These are phyloP conservation scores for Sarcophaga rosellei DNA, from an alignment of 2,888 invertebrate genomes.

Conservation along the genomic window DNA sequence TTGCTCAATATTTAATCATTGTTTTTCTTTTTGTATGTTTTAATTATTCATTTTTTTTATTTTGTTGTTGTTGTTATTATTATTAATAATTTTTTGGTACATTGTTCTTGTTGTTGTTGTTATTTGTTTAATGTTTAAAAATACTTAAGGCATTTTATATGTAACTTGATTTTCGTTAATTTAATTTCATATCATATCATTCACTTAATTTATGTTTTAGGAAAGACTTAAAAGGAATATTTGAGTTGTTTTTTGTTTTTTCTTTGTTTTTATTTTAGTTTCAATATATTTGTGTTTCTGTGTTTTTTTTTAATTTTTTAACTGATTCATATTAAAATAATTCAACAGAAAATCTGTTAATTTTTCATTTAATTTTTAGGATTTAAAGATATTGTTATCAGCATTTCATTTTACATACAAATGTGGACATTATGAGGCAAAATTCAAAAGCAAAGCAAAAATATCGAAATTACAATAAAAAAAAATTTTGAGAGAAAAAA, in stretches of 20 bases:
- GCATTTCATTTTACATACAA: too few species aligned
- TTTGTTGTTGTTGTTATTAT: slow-evolving; percentile 42
- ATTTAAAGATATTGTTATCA: too few species aligned
- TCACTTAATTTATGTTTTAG: slow-evolving; percentile 57
- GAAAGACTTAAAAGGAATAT: slow-evolving; percentile 70
- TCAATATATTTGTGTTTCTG: slow-evolving; percentile 41
- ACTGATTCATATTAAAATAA: too few species aligned
- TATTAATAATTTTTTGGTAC: slow-evolving; percentile 55
- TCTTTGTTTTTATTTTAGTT: slow-evolving; percentile 12
- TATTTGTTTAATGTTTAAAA: slow-evolving; percentile 64
- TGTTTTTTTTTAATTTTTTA: slow-evolving; percentile 16
- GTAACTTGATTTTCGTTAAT: slow-evolving; percentile 67
- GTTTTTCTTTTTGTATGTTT: slow-evolving; percentile 25
- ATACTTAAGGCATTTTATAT: slow-evolving; percentile 71
- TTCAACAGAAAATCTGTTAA: slow-evolving; percentile 33
- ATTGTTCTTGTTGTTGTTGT: slow-evolving; percentile 47
- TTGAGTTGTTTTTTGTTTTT: slow-evolving; percentile 59
- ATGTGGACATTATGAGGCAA: too few species aligned
- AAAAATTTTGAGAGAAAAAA: too few species aligned
- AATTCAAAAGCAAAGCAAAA: too few species aligned
- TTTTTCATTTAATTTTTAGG: too few species aligned
- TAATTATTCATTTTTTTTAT: slow-evolving; percentile 49
- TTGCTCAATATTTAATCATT: slow-evolving; percentile 5
- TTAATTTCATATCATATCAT: slow-evolving; percentile 27
- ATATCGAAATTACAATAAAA: too few species aligned